These are phyloP conservation scores for Agrochola circellaris DNA, from an alignment of 2,888 invertebrate species.

Conservation along the genomic window DNA sequence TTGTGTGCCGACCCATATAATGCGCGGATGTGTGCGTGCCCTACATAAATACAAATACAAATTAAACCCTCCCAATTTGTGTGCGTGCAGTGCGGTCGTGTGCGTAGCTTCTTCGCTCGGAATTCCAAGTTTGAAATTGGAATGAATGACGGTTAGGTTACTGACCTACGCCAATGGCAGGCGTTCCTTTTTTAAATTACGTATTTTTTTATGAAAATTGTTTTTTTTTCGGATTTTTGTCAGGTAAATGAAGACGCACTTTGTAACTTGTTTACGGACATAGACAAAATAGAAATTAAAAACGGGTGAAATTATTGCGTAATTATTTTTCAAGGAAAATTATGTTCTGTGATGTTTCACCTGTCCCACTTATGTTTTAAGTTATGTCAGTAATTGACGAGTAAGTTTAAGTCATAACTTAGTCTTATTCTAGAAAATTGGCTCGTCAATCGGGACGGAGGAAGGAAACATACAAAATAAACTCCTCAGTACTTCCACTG, in stretches of 20 bases:
- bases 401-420: slow-evolving; percentile 20
- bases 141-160: slow-evolving; percentile 89
- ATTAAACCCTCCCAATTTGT: slow-evolving; percentile 82
- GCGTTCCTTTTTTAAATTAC: slow-evolving; percentile 51
- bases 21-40: slow-evolving; percentile 81
- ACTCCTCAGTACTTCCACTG: slow-evolving; percentile 9
- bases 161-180: slow-evolving; percentile 85
- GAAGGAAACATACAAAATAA: slow-evolving; percentile 43
- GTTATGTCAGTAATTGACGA: slow-evolving; percentile 25
- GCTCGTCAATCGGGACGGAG: slow-evolving; percentile 13
- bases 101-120: slow-evolving; percentile 87
- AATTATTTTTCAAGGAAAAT: slow-evolving; percentile 8
- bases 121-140: slow-evolving; percentile 89
- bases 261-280: not conserved
- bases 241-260: slow-evolving; percentile 7
- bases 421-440: slow-evolving; percentile 13
- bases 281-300: not conserved
- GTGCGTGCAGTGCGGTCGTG: slow-evolving; percentile 79
- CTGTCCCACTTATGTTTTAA: slow-evolving; percentile 20
- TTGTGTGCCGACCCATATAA: slow-evolving; percentile 85
- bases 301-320: not conserved
- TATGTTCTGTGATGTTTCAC: slow-evolving; percentile 1
- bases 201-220: slow-evolving; percentile 15
- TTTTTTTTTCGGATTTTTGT: not conserved
- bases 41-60: slow-evolving; percentile 82